phyloP scores from a whole-genome alignment of 2,888 invertebrate genomes.

The Hetaerina titia region DNA sequence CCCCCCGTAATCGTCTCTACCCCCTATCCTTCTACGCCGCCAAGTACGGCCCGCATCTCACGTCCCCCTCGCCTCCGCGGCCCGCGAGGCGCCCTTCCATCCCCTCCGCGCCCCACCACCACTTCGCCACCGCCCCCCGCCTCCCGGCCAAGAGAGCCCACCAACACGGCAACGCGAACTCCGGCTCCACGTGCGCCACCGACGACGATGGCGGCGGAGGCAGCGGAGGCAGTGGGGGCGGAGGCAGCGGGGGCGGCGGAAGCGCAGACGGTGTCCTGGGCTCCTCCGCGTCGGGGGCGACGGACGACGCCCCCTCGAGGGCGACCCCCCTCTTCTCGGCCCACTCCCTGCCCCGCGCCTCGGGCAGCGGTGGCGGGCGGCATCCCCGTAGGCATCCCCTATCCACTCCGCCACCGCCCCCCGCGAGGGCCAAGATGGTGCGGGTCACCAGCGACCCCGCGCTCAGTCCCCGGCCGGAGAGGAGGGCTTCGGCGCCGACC shows the following conservation, averaged over 20 bases:
- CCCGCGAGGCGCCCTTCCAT: constrained; percentile 64
- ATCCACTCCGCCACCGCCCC: constrained; percentile 78
- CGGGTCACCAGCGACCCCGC: constrained; percentile 82
- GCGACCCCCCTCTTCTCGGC: constrained; percentile 74
- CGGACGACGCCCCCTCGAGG: constrained; percentile 75
- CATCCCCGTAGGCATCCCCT: constrained; percentile 73
- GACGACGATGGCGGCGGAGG: constrained; percentile 76
- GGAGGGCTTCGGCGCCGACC: constrained; percentile 77
- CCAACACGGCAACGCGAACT: constrained; percentile 69
- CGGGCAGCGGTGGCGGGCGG: constrained; percentile 76
- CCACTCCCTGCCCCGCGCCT: constrained; percentile 79
- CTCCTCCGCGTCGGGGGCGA: not conserved
- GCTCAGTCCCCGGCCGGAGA: constrained; percentile 81
- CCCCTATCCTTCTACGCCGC: constrained; percentile 87
- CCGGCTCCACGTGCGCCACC: constrained; percentile 77
- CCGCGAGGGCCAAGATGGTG: constrained; percentile 77
- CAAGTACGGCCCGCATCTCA: constrained; percentile 76
- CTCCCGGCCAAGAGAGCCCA: constrained; percentile 42
- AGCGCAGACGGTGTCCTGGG: constrained; percentile 71
- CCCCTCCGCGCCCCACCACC: constrained; percentile 37
- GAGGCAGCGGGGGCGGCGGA: constrained; percentile 71
- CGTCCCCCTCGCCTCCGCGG: constrained; percentile 38
- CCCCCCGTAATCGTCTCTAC: constrained; percentile 89
- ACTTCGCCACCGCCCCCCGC: constrained; percentile 57
- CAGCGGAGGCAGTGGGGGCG: not conserved